Conservation (phyloP, 2,797 vertebrate genomes). For the Rhinella marina region DNA sequence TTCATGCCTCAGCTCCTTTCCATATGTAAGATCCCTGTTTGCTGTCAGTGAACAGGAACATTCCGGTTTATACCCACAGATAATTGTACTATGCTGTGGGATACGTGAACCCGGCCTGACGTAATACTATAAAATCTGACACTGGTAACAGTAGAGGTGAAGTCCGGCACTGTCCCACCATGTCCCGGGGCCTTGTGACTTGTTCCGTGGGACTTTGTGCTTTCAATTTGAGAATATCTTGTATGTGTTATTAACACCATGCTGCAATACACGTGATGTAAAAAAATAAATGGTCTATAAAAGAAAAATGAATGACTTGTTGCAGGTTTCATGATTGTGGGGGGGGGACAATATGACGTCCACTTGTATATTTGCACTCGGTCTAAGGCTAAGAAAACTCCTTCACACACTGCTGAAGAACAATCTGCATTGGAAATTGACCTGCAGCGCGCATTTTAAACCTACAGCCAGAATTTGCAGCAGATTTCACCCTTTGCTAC, state of each 20-base stretch:
- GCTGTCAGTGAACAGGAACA: not conserved
- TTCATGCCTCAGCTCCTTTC: not conserved
- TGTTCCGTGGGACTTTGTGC: not conserved
- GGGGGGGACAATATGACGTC: not conserved
- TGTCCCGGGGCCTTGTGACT: not conserved
- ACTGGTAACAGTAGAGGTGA: not conserved
- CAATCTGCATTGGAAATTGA: no score
- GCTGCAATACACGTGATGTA: conserved; percentile 16
- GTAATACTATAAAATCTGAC: conserved; percentile 27
- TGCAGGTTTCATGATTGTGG: not conserved
- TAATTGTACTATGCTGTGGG: no score
- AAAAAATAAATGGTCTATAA: conserved; percentile 17
- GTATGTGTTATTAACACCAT: not conserved
- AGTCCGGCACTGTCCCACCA: not conserved
- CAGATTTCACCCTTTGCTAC: no score
- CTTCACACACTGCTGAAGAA: no score
- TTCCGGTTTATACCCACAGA: not conserved
- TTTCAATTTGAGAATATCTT: not conserved
- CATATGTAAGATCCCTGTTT: not conserved
- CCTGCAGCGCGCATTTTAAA: no score
- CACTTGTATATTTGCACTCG: not conserved
- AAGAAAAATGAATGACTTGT: not conserved
- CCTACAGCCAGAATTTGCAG: no score
- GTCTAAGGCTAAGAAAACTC: not conserved
- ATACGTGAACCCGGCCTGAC: not conserved